phyloP scores from a whole-genome alignment of 1,140 invertebrate species.

The Pseudomyrmex gracilis region DNA sequence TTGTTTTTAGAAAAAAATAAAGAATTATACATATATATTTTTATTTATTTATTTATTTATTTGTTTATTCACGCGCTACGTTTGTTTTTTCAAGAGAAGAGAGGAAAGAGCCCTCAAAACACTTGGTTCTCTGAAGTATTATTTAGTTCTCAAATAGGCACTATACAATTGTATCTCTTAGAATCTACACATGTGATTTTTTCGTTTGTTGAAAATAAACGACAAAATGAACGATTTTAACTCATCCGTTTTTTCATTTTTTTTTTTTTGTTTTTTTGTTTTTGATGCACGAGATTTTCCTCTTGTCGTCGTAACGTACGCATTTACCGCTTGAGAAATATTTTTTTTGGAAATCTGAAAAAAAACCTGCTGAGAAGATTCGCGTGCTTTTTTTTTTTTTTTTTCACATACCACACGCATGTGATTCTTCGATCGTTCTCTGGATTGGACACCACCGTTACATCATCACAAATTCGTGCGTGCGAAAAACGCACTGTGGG shows the following conservation, averaged over 20 bases:
- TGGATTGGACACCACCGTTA: slow-evolving; percentile 16
- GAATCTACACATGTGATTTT: neutral
- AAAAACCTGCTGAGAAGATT: slow-evolving; percentile 36
- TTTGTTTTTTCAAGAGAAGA: no score
- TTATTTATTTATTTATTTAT: no score
- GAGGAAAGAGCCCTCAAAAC: neutral
- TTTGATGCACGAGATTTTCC: neutral
- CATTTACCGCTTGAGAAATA: neutral
- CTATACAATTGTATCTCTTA: slow-evolving; percentile 7
- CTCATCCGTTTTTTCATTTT: neutral
- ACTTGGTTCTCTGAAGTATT: neutral
- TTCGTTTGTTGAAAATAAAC: no score
- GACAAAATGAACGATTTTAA: neutral
- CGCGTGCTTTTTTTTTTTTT: no score
- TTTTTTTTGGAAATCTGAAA: neutral
- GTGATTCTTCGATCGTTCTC: neutral
- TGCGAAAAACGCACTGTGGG: neutral
- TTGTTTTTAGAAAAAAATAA: neutral
- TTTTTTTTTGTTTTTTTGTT: no score
- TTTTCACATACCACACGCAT: no score
- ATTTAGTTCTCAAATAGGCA: neutral
- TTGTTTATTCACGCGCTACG: no score
- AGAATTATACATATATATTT: neutral
- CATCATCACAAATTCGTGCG: slow-evolving; percentile 16
- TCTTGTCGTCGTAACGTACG: neutral